A percentile compares a stretch with the other conserved stretches of the same genome.
phyloP scores from a whole-genome alignment of 2,888 invertebrate species.

The Diadegma fenestrale region DNA sequence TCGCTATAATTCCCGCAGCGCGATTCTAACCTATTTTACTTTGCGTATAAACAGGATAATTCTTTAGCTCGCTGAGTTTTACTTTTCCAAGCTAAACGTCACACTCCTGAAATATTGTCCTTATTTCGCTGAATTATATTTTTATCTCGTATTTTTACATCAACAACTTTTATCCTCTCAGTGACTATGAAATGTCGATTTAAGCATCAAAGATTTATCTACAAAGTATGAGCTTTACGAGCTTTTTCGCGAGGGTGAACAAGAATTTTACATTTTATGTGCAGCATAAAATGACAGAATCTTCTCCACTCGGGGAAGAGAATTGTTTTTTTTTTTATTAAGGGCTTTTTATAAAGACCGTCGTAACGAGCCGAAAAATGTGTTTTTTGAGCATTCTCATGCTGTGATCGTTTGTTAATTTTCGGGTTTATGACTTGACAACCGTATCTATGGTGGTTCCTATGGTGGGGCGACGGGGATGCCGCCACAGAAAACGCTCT shows the following conservation, averaged over 20 bases:
- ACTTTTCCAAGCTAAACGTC: constrained; percentile 38
- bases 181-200: background rate
- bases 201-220: background rate
- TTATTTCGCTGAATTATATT: constrained; percentile 44
- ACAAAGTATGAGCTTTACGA: background rate
- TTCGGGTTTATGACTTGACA: too few relatives aligned
- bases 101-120: background rate
- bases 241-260: too few relatives aligned
- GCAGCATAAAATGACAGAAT: background rate
- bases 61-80: constrained; percentile 54
- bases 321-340: background rate
- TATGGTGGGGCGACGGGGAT: too few relatives aligned
- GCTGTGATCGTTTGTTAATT: too few relatives aligned
- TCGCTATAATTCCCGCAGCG: constrained; percentile 44
- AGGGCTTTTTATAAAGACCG: background rate
- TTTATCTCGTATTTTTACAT: constrained; percentile 44
- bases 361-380: too few relatives aligned
- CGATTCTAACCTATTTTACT: constrained; percentile 27
- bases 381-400: too few relatives aligned
- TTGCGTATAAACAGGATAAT: constrained; percentile 19
- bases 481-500: too few relatives aligned
- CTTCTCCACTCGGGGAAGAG: background rate
- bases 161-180: constrained; percentile 30
- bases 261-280: background rate
- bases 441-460: too few relatives aligned